Percentiles rank a stretch among this genome's conserved stretches.
These are phyloP conservation scores for Okamejei kenojei DNA, from an alignment of 2,797 vertebrate genomes.

Conservation along the genomic window DNA sequence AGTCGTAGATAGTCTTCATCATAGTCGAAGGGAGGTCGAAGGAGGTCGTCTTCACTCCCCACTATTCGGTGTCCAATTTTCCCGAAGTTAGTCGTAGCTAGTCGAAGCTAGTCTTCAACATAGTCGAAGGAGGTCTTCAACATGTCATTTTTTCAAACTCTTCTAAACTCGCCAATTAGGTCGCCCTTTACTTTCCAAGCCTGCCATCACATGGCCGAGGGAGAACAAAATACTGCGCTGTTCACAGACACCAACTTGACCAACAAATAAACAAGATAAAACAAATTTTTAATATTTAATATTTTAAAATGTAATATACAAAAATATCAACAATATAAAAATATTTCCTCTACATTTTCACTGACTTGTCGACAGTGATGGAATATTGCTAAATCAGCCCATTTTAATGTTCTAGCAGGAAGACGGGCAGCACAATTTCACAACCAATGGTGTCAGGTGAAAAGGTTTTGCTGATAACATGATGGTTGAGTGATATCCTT, in stretches of 20 bases:
- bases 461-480: not conserved
- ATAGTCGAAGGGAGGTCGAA: too few relatives aligned
- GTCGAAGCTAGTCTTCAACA: too few relatives aligned
- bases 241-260: slow-evolving; percentile 1
- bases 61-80: too few relatives aligned
- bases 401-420: not conserved
- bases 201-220: too few relatives aligned
- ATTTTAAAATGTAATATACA: too few relatives aligned
- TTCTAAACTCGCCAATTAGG: too few relatives aligned
- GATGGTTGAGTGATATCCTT: not conserved
- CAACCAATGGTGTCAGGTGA: not conserved
- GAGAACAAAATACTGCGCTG: not conserved
- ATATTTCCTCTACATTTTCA: not conserved
- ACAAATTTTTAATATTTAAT: too few relatives aligned
- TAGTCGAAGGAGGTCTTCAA: too few relatives aligned
- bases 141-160: too few relatives aligned
- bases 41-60: too few relatives aligned
- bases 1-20: too few relatives aligned
- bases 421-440: not conserved
- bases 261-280: not conserved
- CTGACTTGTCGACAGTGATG: not conserved
- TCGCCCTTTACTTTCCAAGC: not conserved
- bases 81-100: too few relatives aligned
- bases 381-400: not conserved
- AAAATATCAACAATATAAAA: not conserved